Evolutionary conservation across 2,888 invertebrate genomes (phyloP).

Genomic region (Meganola albula): DNA sequence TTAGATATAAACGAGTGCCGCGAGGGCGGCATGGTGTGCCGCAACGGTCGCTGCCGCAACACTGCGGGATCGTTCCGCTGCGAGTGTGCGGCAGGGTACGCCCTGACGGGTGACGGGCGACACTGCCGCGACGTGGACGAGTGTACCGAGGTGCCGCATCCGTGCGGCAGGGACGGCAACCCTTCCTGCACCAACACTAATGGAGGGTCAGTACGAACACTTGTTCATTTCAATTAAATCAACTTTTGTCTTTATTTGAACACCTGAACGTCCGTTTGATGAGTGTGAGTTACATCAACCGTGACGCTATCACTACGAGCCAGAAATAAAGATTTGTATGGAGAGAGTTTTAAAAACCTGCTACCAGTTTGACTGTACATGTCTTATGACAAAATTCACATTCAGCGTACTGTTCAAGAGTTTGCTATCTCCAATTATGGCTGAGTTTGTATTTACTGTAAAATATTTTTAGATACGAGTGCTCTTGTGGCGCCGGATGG

Average conservation of each 20-base stretch:
- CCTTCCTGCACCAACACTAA: constrained; percentile 68
- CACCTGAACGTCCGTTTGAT: no score
- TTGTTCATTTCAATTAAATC: no score
- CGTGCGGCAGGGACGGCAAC: constrained; percentile 58
- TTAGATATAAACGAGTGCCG: constrained; percentile 89
- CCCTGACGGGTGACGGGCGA: constrained; percentile 83
- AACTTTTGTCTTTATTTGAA: no score
- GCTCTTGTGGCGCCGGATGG: constrained; percentile 88
- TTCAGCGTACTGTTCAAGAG: no score
- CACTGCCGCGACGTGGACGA: constrained; percentile 89
- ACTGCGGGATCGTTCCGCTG: constrained; percentile 88
- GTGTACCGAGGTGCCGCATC: constrained; percentile 77
- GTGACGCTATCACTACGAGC: no score
- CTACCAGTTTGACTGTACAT: no score
- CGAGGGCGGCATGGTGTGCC: constrained; percentile 89
- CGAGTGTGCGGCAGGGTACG: constrained; percentile 88
- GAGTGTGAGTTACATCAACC: no score
- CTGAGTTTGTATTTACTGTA: background rate
- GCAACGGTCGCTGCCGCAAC: constrained; percentile 90
- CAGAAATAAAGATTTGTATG: no score
- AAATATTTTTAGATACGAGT: constrained; percentile 59
- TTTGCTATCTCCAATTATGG: no score
- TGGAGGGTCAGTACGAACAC: constrained; percentile 45
- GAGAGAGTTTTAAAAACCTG: no score
- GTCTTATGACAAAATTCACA: no score